phyloP scores from a whole-genome alignment of 2,113 vertebrate species.

The Choloepus hoffmanni region DNA sequence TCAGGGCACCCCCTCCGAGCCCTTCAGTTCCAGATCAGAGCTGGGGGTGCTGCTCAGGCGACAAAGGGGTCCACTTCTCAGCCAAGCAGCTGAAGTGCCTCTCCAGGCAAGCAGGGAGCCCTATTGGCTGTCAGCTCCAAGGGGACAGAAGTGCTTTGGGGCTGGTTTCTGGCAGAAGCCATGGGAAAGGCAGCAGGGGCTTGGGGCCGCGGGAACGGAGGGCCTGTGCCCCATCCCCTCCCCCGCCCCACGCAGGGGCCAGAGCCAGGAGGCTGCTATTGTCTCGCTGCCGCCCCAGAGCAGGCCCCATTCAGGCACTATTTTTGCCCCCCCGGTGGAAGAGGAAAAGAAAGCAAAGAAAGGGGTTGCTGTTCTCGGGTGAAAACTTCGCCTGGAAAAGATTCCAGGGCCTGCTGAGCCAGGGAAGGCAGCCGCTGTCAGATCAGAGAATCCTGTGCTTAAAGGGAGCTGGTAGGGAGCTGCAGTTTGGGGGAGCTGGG shows the following conservation, averaged over 20 bases:
- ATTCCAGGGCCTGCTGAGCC: background rate
- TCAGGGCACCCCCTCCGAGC: background rate
- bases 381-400: constrained; percentile 46
- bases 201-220: background rate
- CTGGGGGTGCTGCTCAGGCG: background rate
- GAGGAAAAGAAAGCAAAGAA: constrained; percentile 83
- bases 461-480: background rate
- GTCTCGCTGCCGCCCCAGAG: constrained; percentile 58
- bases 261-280: constrained; percentile 72
- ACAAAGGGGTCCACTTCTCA: background rate
- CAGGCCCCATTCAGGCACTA: constrained; percentile 74
- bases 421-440: background rate
- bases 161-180: background rate
- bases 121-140: background rate
- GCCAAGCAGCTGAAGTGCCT: background rate
- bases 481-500: background rate
- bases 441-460: background rate
- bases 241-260: background rate
- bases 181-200: constrained; percentile 58
- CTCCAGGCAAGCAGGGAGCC: background rate
- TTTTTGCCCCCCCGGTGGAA: constrained; percentile 78
- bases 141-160: background rate
- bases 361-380: constrained; percentile 71
- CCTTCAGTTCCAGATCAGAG: background rate
- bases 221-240: background rate